Evolutionary conservation across 37 sponge, comb jelly and placozoan genomes (phyloP).

Genomic region (Mnemiopsis leidyi): DNA sequence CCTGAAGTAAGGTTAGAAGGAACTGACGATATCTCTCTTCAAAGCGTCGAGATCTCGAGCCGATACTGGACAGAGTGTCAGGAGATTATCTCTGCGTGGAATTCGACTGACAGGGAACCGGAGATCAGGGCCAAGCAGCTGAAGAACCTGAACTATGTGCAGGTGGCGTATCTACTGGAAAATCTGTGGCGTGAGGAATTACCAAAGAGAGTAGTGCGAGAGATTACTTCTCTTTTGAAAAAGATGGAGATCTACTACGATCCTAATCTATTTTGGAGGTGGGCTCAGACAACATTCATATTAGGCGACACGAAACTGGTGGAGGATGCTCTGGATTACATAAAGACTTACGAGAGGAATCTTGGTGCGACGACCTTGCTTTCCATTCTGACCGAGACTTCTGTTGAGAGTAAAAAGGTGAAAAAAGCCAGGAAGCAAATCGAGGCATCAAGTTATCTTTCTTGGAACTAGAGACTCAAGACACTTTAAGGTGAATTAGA

Average conservation of each 20-base stretch:
- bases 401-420: neutral
- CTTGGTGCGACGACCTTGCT: neutral
- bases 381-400: neutral
- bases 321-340: neutral
- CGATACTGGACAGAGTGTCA: neutral
- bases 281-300: neutral
- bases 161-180: neutral
- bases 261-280: neutral
- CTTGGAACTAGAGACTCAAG: neutral
- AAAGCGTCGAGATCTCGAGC: too few species aligned
- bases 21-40: neutral
- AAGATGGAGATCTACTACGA: neutral
- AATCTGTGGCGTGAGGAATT: neutral
- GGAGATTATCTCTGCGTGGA: neutral
- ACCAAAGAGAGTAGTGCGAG: neutral
- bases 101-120: neutral
- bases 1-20: neutral
- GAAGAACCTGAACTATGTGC: neutral
- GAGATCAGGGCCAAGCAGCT: neutral
- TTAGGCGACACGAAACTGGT: neutral
- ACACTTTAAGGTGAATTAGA: too few species aligned
- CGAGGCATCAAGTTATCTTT: neutral
- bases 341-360: neutral
- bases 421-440: neutral
- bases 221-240: neutral